Base-by-base conservation (phyloP, 2,888 invertebrate genomes). In the Stenurella melanura region DNA sequence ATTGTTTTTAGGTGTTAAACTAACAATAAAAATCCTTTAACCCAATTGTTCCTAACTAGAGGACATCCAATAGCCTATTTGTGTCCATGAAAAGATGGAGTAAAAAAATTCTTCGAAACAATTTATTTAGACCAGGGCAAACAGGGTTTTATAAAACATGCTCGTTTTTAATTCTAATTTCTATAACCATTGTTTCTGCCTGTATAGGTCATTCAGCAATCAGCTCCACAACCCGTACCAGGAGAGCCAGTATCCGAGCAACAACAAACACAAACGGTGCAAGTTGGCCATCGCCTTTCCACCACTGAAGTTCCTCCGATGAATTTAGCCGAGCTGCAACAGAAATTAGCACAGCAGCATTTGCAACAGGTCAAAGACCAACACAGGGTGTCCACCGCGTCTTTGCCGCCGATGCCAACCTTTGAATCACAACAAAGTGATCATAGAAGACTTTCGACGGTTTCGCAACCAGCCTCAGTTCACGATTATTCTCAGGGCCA, bases 301-400 rank as follows among this genome's bases (percentile, higher is more conserved):
- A 83, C 80, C n/a, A 85, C 86, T 7, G 83, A 85, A 21, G 78
- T 84, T 17, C 83, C 85, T 0, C 87, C 88, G 0, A 87, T 87
- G 80, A 89, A 89, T 80, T 81, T 89, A 19, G 86, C 84, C 19
- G 88, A 89, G 80, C 80, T 89, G 58, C 88, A 89, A 69, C 87
- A 88, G 76, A 88, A 88, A 78, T 79, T 89, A 60, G 86, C 87
- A 0, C 89, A 89, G 76, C 88, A 87, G 64, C 85, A 87, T 58
- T 66, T 83, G 30, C 83, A 84, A 75, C 70, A 70, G 26, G 70
- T 42, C 86, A 86, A 86, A 10, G 78, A 81, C 15, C 82, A 83
- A 42, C 83, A 83, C 56, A 77, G 80, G 58, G 74, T 76, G 19
- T 88, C 88, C 5, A 88, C 88, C 0, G 82, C 84, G 2, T 88